A percentile compares a stretch with the other conserved stretches of the same genome.
These are phyloP conservation scores for Aleadryas rufinucha DNA, from an alignment of 2,113 vertebrate species.

Conservation along the genomic window DNA sequence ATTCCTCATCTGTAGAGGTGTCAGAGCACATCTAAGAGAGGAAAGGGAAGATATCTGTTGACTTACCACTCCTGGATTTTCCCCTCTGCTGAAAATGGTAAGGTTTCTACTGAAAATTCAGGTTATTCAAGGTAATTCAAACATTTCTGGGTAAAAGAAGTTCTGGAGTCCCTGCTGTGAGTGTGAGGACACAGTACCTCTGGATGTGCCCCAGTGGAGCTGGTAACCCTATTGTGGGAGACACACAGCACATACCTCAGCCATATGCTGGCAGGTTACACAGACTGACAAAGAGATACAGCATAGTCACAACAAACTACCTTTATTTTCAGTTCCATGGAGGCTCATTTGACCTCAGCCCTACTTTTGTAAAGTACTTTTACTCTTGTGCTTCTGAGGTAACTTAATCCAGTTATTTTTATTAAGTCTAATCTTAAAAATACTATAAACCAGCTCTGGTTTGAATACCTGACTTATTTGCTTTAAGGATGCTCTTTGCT, in stretches of 20 bases:
- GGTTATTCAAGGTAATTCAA: not conserved
- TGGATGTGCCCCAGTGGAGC: not conserved
- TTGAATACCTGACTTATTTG: not conserved
- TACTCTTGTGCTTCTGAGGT: not conserved
- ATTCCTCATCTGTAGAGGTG: not conserved
- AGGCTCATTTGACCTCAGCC: not conserved
- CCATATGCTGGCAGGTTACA: fast-evolving
- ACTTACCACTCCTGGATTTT: not conserved
- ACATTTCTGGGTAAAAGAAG: not conserved
- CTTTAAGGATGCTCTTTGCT: not conserved
- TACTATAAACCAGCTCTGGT: not conserved
- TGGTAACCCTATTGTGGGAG: not conserved
- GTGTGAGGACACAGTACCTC: not conserved
- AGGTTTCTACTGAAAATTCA: not conserved
- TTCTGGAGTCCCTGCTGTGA: not conserved
- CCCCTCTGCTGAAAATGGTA: not conserved
- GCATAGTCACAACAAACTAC: not conserved
- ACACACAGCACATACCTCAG: not conserved
- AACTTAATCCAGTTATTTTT: not conserved
- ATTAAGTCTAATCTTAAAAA: not conserved
- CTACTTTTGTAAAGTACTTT: fast-evolving
- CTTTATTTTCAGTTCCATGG: not conserved
- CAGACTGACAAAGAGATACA: not conserved
- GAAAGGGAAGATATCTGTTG: not conserved
- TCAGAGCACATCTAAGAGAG: not conserved